phyloP scores from a whole-genome alignment of 2,113 vertebrate genomes.

The Ascaphus truei region DNA sequence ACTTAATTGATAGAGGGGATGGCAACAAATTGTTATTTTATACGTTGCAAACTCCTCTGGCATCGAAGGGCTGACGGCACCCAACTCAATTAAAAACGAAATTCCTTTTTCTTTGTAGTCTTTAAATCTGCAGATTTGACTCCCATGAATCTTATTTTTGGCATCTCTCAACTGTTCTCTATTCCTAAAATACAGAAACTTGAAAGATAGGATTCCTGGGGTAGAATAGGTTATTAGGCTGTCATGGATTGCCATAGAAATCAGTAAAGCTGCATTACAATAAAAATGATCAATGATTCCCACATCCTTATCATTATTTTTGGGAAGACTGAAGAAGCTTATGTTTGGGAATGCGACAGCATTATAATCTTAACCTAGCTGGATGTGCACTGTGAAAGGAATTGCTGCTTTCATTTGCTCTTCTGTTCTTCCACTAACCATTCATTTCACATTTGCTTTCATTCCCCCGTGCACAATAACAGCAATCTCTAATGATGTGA shows the following conservation, averaged over 20 bases:
- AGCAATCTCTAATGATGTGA: constrained; percentile 22
- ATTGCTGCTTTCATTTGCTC: constrained; percentile 7
- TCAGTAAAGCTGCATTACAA: neutral
- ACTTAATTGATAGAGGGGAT: too few species aligned
- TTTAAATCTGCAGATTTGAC: too few species aligned
- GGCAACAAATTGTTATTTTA: too few species aligned
- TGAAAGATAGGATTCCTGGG: too few species aligned
- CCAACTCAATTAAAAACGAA: too few species aligned
- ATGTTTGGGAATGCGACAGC: neutral
- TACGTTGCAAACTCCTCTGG: too few species aligned
- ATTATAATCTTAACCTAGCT: too few species aligned
- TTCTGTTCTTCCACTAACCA: constrained; percentile 11
- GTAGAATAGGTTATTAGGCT: neutral
- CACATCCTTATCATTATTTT: neutral
- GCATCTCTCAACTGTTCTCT: too few species aligned
- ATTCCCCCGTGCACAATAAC: constrained; percentile 11
- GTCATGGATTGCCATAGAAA: neutral
- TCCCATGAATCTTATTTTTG: too few species aligned
- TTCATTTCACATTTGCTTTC: constrained; percentile 24
- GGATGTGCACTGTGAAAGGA: neutral
- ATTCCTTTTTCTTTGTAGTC: too few species aligned
- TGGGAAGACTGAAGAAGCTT: neutral
- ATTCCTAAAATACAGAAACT: too few species aligned
- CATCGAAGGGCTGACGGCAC: too few species aligned
- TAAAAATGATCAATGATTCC: constrained; percentile 13